Evolutionary conservation across 2,113 vertebrate genomes (phyloP), one percentile per base, ranked within the genome.

Genomic region (Saguinus midas): DNA sequence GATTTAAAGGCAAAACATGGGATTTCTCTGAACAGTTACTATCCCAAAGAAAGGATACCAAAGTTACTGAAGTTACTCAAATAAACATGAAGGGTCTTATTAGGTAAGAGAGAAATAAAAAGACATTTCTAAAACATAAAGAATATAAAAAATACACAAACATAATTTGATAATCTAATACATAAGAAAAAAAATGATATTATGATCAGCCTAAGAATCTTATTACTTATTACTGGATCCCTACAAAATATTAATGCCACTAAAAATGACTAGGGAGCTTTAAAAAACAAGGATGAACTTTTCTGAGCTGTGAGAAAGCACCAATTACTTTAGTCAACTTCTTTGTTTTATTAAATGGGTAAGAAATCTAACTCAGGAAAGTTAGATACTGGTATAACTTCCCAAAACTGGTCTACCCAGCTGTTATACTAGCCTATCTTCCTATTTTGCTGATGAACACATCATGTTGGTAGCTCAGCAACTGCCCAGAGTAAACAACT

Each of bases 111-210:
- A 68, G 37, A 95, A 86, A 43, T 73, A 55, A 79, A 78, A 92
- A 23, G 29, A 10, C 82, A 82, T 4, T 82, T 87, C 43, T 91
- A 76, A 87, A 82, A 58, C 21, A 80, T 52, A 40, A 87, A 91
- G 18, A 35, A 88, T 87, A 94, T 83, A 18, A 48, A 94, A 95
- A 91, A 87, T 37, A 83, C 8, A 78, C 32, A 64, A 94, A 87
- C 16, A 48, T 57, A 83, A 94, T 72, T 73, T 95, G 70, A 52
- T 55, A 91, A 91, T 61, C 37, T 40, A 94, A 84, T 43, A 83
- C 11, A 21, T 40, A 87, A 72, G 32, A 6, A 52, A 72, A 72
- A 91, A 57, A 82, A 91, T 91, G 90, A n/a, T 21, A 81, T 35
- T 35, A 76, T 27, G 35, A 90, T 92, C 43, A 81, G 37, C 52